phyloP scores from a whole-genome alignment of 2,888 invertebrate genomes.

The Clunio marinus region DNA sequence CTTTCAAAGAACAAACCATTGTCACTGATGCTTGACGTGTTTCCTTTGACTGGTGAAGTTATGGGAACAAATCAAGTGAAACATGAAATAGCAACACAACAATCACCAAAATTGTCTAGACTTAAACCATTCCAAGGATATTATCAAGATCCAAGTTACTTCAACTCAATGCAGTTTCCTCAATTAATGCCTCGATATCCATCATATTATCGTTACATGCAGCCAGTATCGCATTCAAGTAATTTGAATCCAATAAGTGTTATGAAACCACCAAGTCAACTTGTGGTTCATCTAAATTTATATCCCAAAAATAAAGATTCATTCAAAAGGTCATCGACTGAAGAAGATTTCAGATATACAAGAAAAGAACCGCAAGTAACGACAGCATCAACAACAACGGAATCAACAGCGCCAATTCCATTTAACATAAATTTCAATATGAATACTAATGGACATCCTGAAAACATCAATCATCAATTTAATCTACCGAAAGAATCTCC shows the following conservation, averaged over 20 bases:
- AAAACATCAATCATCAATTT: slow-evolving; percentile 18
- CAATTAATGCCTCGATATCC: slow-evolving; percentile 32
- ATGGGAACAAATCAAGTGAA: not conserved
- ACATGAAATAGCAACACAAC: not conserved
- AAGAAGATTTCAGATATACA: not conserved
- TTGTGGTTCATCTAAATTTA: slow-evolving; percentile 29
- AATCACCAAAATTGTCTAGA: not conserved
- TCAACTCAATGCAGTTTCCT: slow-evolving; percentile 25
- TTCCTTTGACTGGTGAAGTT: not conserved
- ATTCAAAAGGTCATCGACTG: not conserved
- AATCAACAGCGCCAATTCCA: not conserved
- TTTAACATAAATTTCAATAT: slow-evolving; percentile 28
- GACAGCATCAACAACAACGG: not conserved
- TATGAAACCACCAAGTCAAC: slow-evolving; percentile 28
- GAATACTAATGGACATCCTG: slow-evolving; percentile 22
- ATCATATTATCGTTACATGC: slow-evolving; percentile 10
- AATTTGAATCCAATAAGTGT: not conserved
- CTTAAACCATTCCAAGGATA: not conserved
- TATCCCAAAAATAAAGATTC: slow-evolving; percentile 13
- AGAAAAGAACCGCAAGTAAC: not conserved
- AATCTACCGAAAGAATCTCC: not conserved
- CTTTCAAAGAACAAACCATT: slow-evolving; percentile 13
- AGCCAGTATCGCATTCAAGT: not conserved
- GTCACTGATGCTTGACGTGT: slow-evolving; percentile 18
- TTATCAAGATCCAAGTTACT: slow-evolving; percentile 20